Evolutionary conservation across 1,140 invertebrate species (phyloP).

Genomic region (Hermetia illucens): DNA sequence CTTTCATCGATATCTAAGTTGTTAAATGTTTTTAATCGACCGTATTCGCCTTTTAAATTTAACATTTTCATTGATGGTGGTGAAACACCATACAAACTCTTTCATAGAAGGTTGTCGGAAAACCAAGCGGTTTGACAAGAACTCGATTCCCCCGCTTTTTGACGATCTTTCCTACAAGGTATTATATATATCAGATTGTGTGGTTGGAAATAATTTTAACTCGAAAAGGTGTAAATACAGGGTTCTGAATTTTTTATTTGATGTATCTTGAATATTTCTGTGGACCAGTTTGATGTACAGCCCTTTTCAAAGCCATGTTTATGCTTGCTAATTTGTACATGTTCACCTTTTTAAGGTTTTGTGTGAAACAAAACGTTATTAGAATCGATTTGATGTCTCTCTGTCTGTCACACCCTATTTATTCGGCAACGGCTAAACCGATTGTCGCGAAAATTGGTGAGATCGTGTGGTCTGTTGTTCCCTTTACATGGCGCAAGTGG

Average conservation of each 20-base stretch:
- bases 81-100: not conserved
- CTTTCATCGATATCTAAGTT: not conserved
- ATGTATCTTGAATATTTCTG: constrained; percentile 21
- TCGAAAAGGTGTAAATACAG: constrained; percentile 19
- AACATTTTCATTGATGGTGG: not conserved
- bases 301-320: too few species aligned
- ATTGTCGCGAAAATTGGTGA: too few species aligned
- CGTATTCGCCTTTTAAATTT: not conserved
- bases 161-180: constrained; percentile 21
- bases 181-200: constrained; percentile 19
- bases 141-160: constrained; percentile 15
- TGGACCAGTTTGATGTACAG: constrained; percentile 14
- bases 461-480: too few species aligned
- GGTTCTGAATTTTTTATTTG: constrained; percentile 15
- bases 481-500: too few species aligned
- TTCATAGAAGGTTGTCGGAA: constrained; percentile 9
- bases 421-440: too few species aligned
- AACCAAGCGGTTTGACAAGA: constrained; percentile 20
- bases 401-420: too few species aligned
- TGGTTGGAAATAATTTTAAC: constrained; percentile 15
- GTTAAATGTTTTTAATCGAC: not conserved
- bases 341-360: too few species aligned
- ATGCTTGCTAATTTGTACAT: not conserved
- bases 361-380: too few species aligned
- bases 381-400: too few species aligned